phyloP scores from a whole-genome alignment of 2,888 invertebrate genomes.

The Autographa pulchrina region DNA sequence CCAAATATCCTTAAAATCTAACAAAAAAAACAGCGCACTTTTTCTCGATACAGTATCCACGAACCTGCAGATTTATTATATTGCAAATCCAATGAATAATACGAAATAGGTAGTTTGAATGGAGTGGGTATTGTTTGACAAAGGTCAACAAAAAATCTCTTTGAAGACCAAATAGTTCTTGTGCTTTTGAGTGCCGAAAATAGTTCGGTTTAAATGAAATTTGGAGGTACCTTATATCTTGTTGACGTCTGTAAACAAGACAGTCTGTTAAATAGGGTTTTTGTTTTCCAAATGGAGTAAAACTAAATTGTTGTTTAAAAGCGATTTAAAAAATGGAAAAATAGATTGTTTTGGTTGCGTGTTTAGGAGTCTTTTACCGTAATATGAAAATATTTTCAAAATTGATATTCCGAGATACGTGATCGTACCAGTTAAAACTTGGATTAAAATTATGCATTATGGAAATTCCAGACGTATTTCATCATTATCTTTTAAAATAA shows the following conservation, averaged over 20 bases:
- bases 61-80: constrained; percentile 66
- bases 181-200: background rate
- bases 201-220: background rate
- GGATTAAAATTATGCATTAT: too few species aligned
- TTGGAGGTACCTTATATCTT: background rate
- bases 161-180: background rate
- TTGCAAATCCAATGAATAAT: constrained; percentile 55
- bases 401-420: too few species aligned
- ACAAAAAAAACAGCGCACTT: constrained; percentile 58
- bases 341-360: too few species aligned
- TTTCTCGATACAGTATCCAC: constrained; percentile 47
- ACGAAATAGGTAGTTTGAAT: background rate
- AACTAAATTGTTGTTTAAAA: too few species aligned
- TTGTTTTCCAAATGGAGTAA: background rate
- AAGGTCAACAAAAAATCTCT: background rate
- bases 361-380: too few species aligned
- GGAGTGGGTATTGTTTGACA: constrained; percentile 28
- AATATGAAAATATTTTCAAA: too few species aligned
- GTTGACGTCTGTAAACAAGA: background rate
- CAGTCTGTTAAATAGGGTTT: background rate
- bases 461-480: background rate
- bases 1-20: constrained; percentile 37
- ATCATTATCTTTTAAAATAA: background rate
- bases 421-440: too few species aligned
- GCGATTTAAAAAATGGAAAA: too few species aligned